Conservation (phyloP, 2,888 invertebrate species). For the Nasonovia ribisnigri region DNA sequence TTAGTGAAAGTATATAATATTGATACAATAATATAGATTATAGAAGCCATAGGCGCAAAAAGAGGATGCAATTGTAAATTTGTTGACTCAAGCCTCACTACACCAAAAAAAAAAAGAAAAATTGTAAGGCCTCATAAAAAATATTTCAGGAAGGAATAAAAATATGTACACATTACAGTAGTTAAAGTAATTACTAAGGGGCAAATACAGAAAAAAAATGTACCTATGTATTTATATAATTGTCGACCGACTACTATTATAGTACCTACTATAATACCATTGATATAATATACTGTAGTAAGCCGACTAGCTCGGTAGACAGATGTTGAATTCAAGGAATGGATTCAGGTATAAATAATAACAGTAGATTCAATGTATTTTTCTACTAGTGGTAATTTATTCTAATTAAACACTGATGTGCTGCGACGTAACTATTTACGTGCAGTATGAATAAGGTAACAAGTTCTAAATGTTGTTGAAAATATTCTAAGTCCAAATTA, state of each 20-base stretch:
- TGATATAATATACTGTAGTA: too few species aligned
- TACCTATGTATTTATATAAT: not conserved
- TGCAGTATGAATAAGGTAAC: too few species aligned
- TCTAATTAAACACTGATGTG: too few species aligned
- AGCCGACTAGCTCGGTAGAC: too few species aligned
- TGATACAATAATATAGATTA: not conserved
- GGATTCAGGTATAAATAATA: too few species aligned
- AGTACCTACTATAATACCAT: not conserved
- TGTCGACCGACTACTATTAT: not conserved
- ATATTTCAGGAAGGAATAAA: not conserved
- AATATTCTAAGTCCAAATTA: too few species aligned
- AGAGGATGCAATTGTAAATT: not conserved
- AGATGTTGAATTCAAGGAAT: too few species aligned
- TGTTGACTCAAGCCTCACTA: not conserved
- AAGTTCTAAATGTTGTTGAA: too few species aligned
- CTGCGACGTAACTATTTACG: too few species aligned
- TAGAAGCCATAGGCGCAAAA: not conserved
- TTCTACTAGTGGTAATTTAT: too few species aligned
- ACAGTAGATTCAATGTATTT: too few species aligned
- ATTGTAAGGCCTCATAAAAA: not conserved
- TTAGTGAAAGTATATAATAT: not conserved
- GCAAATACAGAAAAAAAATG: not conserved
- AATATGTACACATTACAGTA: not conserved
- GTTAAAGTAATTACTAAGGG: not conserved
- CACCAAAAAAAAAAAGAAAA: not conserved